Base-by-base conservation (phyloP, 2,888 invertebrate species). In the Microdon myrmicae region DNA sequence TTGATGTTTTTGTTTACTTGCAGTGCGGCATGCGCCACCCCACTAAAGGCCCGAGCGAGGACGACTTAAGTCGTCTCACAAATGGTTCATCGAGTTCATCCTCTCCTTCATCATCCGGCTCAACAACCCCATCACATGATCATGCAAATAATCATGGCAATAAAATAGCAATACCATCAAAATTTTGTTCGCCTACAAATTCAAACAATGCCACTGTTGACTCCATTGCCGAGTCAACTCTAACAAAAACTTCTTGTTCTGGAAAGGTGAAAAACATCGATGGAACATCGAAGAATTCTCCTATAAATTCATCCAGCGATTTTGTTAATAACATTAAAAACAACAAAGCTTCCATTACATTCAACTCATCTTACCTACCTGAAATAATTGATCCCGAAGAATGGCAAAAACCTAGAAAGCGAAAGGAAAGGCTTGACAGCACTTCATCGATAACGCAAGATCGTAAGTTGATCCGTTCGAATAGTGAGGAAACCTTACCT, bases 381-480 rank as follows among this genome's bases (percentile, higher is more conserved):
- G 79, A 80, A 69, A 73, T 79, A 71, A 79, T 80, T 44, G 79
- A 80, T 70, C 78, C 79, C 26, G 54, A 76, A 53, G 80, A 80
- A 75, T 80, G 80, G 79, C 79, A 79, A 67, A 79, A 77, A 71
- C 78, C 84, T 25, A 79, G 86, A 51, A 86, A 86, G 74, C 81
- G 86, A 67, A 86, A 86, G 76, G 86, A 86, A 73, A 82, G 86
- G 31, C 83, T 85, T 71, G 86, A 86, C 75, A 85, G 85, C 74
- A 78, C 72, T 61, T 83, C 83, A 67, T 84, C 84, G 17, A 77
- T 81, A 47, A 82, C 82, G 34, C 83, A 82, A 67, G 86, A 86
- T 72, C 82, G 85, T 51, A 86, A 86, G 74, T 82, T 85, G 54
- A 83, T 84, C 64, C 81, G 85, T 67, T 85, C 85, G 37, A 85